Evolutionary conservation across 2,797 vertebrate genomes (phyloP).

Genomic region (Columba guinea): DNA sequence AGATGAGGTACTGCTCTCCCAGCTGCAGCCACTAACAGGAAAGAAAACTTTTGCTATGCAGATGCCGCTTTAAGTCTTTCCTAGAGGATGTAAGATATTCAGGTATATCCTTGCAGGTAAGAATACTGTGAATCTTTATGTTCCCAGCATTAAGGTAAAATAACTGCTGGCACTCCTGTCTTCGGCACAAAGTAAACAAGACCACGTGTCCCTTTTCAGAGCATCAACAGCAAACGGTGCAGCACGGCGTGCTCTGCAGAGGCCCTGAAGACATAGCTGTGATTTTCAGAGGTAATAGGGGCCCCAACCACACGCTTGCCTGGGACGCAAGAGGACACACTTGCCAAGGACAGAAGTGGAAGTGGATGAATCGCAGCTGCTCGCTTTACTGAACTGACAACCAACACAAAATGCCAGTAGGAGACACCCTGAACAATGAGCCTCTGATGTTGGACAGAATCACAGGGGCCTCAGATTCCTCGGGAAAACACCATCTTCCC

Average conservation of each 20-base stretch:
- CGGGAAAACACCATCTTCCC: not conserved
- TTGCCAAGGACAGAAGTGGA: not conserved
- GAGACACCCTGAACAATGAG: not conserved
- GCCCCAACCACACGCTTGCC: not conserved
- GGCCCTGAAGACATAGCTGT: not conserved
- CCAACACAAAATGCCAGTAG: not conserved
- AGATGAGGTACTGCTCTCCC: conserved; percentile 18
- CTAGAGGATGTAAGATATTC: not conserved
- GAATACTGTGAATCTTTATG: not conserved
- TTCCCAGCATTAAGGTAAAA: not conserved
- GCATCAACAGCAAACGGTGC: not conserved
- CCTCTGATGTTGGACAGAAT: not conserved
- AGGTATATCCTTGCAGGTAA: not conserved
- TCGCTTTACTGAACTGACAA: not conserved
- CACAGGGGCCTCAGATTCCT: not conserved
- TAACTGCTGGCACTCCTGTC: not conserved
- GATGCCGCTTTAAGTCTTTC: not conserved
- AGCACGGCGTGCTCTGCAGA: not conserved
- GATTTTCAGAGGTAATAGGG: not conserved
- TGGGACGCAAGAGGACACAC: not conserved
- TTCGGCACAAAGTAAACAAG: not conserved
- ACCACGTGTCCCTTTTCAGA: not conserved
- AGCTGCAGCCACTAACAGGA: not conserved
- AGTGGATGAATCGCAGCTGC: not conserved
- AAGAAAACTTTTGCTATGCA: conserved; percentile 27